Conservation (phyloP, 2,888 invertebrate species). For the Altica lythri region DNA sequence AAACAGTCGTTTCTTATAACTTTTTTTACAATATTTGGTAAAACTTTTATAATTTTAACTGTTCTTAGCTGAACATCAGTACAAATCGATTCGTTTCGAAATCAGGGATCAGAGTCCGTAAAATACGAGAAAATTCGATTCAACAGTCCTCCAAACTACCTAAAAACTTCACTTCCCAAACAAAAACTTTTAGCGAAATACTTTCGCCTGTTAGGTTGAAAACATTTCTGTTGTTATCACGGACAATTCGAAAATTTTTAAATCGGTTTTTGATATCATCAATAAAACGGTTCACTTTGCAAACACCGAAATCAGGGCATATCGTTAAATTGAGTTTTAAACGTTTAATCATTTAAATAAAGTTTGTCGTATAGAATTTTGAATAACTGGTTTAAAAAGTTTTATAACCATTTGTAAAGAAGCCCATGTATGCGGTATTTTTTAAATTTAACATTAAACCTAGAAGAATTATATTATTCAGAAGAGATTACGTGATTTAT, state of each 20-base stretch:
- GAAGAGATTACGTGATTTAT: too few relatives aligned
- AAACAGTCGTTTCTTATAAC: too few relatives aligned
- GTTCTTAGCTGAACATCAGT: neutral
- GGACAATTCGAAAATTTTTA: slow-evolving; percentile 12
- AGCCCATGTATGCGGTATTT: too few relatives aligned
- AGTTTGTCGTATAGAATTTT: too few relatives aligned
- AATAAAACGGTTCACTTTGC: neutral
- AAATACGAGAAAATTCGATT: slow-evolving; percentile 26
- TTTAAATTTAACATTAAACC: too few relatives aligned
- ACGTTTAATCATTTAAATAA: too few relatives aligned
- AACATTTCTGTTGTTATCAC: neutral
- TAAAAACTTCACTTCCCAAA: slow-evolving; percentile 27
- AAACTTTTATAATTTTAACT: too few relatives aligned
- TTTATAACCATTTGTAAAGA: too few relatives aligned
- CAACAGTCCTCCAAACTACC: slow-evolving; percentile 22
- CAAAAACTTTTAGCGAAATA: slow-evolving; percentile 26
- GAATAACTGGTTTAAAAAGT: too few relatives aligned
- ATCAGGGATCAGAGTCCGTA: slow-evolving; percentile 22
- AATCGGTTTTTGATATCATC: slow-evolving; percentile 4
- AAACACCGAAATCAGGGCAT: neutral
- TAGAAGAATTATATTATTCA: too few relatives aligned
- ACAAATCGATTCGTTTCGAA: slow-evolving; percentile 17
- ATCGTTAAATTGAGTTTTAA: too few relatives aligned
- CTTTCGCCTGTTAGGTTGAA: slow-evolving; percentile 26
- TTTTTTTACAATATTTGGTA: too few relatives aligned